These are phyloP conservation scores for Pica pica DNA, from an alignment of 2,113 vertebrate genomes.

Conservation along the genomic window DNA sequence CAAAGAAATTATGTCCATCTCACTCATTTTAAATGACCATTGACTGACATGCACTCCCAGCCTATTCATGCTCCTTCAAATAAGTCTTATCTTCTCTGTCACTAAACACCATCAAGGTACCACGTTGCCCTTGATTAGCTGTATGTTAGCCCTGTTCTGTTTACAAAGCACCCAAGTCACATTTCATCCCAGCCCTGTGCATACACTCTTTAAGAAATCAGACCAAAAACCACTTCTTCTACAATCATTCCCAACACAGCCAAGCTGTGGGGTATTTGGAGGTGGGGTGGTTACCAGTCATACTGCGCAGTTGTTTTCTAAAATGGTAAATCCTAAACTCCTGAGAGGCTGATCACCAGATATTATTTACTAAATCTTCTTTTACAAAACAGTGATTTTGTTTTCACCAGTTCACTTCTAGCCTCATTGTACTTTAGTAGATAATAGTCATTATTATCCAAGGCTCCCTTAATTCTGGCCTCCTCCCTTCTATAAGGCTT, in stretches of 20 bases:
- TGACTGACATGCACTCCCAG: background rate
- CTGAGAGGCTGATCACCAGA: background rate
- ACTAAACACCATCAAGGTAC: background rate
- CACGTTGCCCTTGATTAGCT: background rate
- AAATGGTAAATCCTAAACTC: background rate
- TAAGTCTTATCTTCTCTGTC: background rate
- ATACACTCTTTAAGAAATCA: background rate
- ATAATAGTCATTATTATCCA: background rate
- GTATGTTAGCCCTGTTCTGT: background rate
- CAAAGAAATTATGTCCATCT: background rate
- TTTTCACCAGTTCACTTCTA: background rate
- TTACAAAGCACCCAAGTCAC: background rate
- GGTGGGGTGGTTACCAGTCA: background rate
- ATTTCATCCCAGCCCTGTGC: background rate
- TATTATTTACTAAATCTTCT: background rate
- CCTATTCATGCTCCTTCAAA: background rate
- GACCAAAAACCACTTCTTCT: background rate
- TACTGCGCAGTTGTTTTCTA: background rate
- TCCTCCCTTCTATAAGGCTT: background rate
- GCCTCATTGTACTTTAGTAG: background rate
- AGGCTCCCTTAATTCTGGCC: background rate
- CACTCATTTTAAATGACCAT: background rate
- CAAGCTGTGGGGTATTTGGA: background rate
- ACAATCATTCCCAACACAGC: background rate
- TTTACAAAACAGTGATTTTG: background rate